Evolutionary conservation across 2,797 vertebrate species (phyloP).

Genomic region (Aphelocoma californica): DNA sequence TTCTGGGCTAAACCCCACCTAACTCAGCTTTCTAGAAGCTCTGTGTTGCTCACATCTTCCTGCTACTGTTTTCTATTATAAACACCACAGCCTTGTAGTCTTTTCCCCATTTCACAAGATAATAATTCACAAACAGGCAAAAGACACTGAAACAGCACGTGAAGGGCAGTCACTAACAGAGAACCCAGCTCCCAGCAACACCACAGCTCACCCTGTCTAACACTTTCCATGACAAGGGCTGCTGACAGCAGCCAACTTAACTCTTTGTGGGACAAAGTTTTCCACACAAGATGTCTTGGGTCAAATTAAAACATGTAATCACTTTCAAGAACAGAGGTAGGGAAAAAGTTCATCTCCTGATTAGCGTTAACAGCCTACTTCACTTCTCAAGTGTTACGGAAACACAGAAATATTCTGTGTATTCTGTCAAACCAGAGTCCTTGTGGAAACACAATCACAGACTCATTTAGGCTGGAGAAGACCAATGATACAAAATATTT

Average conservation of each 20-base stretch:
- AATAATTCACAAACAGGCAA: background rate
- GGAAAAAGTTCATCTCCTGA: background rate
- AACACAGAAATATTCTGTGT: background rate
- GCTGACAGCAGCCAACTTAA: slow-evolving; percentile 19
- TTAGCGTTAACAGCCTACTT: background rate
- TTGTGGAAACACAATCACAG: background rate
- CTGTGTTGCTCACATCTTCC: slow-evolving; percentile 12
- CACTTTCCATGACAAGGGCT: slow-evolving; percentile 44
- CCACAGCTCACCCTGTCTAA: slow-evolving; percentile 31
- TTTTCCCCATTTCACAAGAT: slow-evolving; percentile 5
- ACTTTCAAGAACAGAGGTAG: background rate
- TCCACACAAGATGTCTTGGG: background rate
- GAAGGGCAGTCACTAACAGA: slow-evolving; percentile 47
- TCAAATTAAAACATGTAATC: background rate
- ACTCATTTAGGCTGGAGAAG: background rate
- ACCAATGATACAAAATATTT: background rate
- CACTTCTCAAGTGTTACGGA: background rate
- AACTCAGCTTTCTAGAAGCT: background rate
- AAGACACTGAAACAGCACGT: background rate
- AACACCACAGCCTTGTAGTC: background rate
- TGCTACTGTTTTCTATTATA: background rate
- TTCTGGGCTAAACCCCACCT: background rate
- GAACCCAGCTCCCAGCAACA: slow-evolving; percentile 5
- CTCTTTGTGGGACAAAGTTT: background rate
- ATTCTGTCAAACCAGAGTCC: background rate